Conservation (phyloP, 2,888 invertebrate species). For the Gari tellinella region DNA sequence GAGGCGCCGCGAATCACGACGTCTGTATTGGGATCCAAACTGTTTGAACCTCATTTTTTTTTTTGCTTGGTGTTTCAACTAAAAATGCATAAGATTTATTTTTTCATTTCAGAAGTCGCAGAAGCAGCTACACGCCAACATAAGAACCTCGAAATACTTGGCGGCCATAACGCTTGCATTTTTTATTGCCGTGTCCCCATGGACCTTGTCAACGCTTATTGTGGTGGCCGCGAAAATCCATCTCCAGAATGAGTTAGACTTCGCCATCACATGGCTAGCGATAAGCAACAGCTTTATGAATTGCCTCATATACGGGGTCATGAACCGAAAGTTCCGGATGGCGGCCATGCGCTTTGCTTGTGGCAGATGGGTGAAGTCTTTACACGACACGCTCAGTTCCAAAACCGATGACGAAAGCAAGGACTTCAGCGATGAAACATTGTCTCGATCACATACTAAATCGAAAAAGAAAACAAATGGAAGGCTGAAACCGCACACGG, state of each 20-base stretch:
- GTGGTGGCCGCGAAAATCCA: conserved; percentile 42
- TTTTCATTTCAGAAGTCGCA: too few relatives aligned
- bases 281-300: conserved; percentile 62
- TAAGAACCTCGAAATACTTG: conserved; percentile 55
- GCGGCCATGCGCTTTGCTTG: conserved; percentile 51
- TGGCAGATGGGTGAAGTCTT: conserved; percentile 39
- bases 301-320: conserved; percentile 54
- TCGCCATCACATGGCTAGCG: conserved; percentile 55
- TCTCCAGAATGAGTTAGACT: conserved; percentile 40
- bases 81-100: too few relatives aligned
- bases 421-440: conserved; percentile 27
- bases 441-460: conserved; percentile 18
- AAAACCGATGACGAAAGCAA: conserved; percentile 27
- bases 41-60: too few relatives aligned
- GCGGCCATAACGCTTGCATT: conserved; percentile 64
- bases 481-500: not conserved
- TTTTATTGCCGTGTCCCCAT: conserved; percentile 55
- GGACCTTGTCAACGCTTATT: conserved; percentile 53
- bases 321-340: conserved; percentile 59
- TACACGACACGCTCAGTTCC: conserved; percentile 20
- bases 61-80: too few relatives aligned
- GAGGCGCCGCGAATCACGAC: too few relatives aligned
- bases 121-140: conserved; percentile 44
- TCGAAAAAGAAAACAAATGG: conserved; percentile 14
- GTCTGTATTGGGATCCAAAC: too few relatives aligned